Base-by-base conservation (phyloP, 2,888 invertebrate species). In the Xestia sexstrigata region DNA sequence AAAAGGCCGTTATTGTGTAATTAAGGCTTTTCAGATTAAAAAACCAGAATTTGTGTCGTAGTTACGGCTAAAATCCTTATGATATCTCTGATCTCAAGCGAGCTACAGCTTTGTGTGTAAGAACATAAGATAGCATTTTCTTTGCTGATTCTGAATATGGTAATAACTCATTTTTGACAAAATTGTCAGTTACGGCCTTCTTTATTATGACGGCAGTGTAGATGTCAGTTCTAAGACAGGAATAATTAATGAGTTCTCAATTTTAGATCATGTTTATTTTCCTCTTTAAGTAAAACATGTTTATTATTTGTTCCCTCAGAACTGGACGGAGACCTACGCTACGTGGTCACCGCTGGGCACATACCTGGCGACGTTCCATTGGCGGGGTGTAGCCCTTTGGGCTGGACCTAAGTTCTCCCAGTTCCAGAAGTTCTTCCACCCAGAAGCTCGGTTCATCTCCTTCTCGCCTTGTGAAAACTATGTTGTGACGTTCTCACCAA, bases 381-480 rank as follows among this genome's bases (percentile, higher is more conserved):
- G 98, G 94, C 97, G 98, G 83, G 99, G 99, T 76, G 99, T 99
- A 70, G 99, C 99, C 0, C 97, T 99, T 67, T 99, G 99, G 99
- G 99, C 99, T 30, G 99, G 99, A 0, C 98, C 99, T 42, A 98
- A 98, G 90, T 99, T 99, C 96, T 97, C 98, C 0, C 99, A 99
- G 94, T 98, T 99, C 91, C 98, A 98, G 93, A 98, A 98, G 92
- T 99, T 99, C 94, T 98, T 97, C 78, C 99, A 99, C 91, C 97
- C 98, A 0, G 98, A 98, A 84, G 99, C 99, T 0, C 98, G 99
- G 90, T 99, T 99, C 90, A 99, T 99, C 80, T 99, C 99, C 90
- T 99, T 99, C 95, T 99, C 99, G 17, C 99, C 99, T 0, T 98
- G 99, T 94, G 99, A 99, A 97, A 99, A 99, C 91, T 99, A 99